A percentile compares a stretch with the other conserved stretches of the same genome.
phyloP scores from a whole-genome alignment of 35 echinoderm and acorn worm genomes.

The Chiridota heheva region DNA sequence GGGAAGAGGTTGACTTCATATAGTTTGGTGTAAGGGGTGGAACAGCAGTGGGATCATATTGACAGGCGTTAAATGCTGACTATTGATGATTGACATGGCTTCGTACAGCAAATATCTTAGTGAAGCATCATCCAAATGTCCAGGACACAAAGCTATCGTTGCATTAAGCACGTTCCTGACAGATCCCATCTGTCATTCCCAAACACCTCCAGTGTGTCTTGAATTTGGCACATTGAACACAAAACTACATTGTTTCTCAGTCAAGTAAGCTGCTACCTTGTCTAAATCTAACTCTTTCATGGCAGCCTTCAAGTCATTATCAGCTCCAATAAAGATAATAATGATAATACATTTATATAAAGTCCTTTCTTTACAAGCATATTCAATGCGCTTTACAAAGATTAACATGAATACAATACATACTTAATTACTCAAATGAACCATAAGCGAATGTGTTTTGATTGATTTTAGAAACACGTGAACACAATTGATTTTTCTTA shows the following conservation, averaged over 20 bases:
- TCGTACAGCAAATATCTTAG: constrained; percentile 47
- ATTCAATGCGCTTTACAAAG: no score
- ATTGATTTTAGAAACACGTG: no score
- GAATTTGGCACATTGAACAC: not conserved
- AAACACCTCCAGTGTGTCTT: constrained; percentile 5
- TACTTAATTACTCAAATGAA: no score
- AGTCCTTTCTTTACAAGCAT: no score
- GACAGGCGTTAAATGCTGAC: constrained; percentile 13
- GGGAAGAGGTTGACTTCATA: not conserved
- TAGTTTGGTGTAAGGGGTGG: constrained; percentile 43
- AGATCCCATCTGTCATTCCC: not conserved
- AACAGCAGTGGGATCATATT: constrained; percentile 28
- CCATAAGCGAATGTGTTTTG: no score
- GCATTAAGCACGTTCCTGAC: not conserved
- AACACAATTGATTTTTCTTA: no score
- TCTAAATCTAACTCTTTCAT: constrained; percentile 15
- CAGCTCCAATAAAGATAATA: constrained; percentile 16
- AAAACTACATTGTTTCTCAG: not conserved
- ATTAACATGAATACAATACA: no score
- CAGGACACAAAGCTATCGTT: not conserved
- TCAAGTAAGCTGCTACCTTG: not conserved
- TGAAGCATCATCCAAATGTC: constrained; percentile 15
- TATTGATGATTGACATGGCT: constrained; percentile 43
- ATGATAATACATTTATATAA: no score
- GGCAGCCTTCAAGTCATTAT: not conserved